Evolutionary conservation across 2,797 vertebrate species (phyloP).

Genomic region (Decapterus maruadsi): DNA sequence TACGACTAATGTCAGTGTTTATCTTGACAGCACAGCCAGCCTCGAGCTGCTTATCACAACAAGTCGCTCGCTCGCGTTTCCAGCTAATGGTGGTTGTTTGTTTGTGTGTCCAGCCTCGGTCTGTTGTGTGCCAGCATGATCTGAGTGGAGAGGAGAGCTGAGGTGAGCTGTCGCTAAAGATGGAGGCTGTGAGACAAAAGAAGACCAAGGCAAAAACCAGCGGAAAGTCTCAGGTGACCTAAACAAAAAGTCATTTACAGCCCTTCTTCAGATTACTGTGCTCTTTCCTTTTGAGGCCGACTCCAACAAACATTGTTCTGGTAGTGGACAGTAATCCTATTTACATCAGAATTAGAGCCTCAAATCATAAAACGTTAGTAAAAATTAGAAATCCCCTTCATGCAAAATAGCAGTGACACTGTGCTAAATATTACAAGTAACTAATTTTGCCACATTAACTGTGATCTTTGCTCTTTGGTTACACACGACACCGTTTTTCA

Average conservation of each 20-base stretch:
- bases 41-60: constrained; percentile 51
- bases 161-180: constrained; percentile 64
- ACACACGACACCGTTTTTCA: neutral
- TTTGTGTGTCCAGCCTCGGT: neutral
- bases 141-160: constrained; percentile 38
- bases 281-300: neutral
- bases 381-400: too few species aligned
- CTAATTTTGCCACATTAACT: neutral
- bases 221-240: constrained; percentile 82
- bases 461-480: neutral
- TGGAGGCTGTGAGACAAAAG: constrained; percentile 88
- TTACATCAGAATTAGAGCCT: neutral
- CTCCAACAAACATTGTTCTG: neutral
- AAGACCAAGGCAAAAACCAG: constrained; percentile 81
- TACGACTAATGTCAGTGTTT: constrained; percentile 48
- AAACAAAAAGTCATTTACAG: neutral
- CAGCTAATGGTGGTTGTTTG: constrained; percentile 22
- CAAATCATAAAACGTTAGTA: too few species aligned
- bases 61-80: neutral
- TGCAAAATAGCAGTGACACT: too few species aligned
- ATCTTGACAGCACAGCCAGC: constrained; percentile 59
- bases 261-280: neutral
- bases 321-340: neutral
- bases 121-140: constrained; percentile 37
- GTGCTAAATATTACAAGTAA: too few species aligned